These are phyloP conservation scores for Calameuta filiformis DNA, from an alignment of 2,888 invertebrate species.

Conservation along the genomic window DNA sequence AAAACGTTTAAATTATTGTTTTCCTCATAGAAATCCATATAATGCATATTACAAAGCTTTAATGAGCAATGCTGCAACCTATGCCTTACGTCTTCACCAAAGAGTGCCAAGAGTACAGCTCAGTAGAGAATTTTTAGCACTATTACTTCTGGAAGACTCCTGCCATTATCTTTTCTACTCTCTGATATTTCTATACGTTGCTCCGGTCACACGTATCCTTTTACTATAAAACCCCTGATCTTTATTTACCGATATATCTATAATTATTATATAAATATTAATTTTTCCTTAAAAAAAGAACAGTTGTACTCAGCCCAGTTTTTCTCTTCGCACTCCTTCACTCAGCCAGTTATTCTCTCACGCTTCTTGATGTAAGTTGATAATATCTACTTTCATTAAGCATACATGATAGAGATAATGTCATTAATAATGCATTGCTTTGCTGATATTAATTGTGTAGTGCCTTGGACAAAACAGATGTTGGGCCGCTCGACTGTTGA, in stretches of 20 bases:
- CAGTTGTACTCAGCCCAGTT: slow-evolving; percentile 92
- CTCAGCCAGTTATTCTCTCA: slow-evolving; percentile 90
- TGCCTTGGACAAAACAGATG: slow-evolving; percentile 91
- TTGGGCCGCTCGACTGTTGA: slow-evolving; percentile 87
- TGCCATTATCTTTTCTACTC: slow-evolving; percentile 97
- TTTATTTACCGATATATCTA: slow-evolving; percentile 1
- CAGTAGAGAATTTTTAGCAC: slow-evolving; percentile 83
- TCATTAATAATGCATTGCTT: neutral
- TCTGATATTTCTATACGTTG: slow-evolving; percentile 90
- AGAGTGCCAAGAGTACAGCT: slow-evolving; percentile 87
- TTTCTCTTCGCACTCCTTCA: slow-evolving; percentile 93
- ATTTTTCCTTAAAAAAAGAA: slow-evolving; percentile 39
- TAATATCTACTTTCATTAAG: neutral
- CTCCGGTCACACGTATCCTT: slow-evolving; percentile 92
- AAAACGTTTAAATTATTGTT: neutral
- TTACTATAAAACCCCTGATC: slow-evolving; percentile 38
- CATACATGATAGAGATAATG: neutral
- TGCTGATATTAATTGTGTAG: slow-evolving; percentile 68
- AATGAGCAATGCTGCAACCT: slow-evolving; percentile 93
- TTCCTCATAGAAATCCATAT: slow-evolving; percentile 74
- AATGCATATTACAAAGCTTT: slow-evolving; percentile 92
- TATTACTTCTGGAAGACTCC: slow-evolving; percentile 88
- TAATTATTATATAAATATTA: neutral
- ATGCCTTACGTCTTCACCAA: slow-evolving; percentile 94
- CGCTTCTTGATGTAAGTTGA: slow-evolving; percentile 89